Conservation (phyloP, 2,113 vertebrate species). For the Cyprinodon variegatus region DNA sequence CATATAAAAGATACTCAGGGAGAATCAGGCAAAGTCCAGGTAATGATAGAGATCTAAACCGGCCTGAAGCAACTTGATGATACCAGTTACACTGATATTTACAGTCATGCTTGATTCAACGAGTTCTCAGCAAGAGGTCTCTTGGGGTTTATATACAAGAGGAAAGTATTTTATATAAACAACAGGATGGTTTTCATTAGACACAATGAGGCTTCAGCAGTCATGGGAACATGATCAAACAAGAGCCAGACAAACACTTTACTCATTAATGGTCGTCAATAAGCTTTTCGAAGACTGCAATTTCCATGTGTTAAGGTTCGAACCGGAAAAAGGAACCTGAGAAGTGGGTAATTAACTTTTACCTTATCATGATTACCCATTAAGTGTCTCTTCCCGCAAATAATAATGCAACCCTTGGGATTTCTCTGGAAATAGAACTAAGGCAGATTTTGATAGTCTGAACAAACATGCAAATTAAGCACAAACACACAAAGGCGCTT, state of each 20-base stretch:
- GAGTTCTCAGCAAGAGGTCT: conserved; percentile 9
- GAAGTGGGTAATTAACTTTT: not conserved
- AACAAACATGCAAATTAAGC: not conserved
- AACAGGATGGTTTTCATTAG: conserved; percentile 11
- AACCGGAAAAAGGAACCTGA: not conserved
- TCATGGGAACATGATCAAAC: conserved; percentile 30
- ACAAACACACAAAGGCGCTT: not conserved
- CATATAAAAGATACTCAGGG: not conserved
- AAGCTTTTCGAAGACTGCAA: not conserved
- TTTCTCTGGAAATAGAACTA: not conserved
- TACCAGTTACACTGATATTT: not conserved
- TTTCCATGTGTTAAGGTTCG: not conserved
- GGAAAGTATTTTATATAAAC: not conserved
- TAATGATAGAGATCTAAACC: not conserved
- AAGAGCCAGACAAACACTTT: conserved; percentile 2
- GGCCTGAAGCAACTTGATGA: not conserved
- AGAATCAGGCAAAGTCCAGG: not conserved
- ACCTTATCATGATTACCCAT: not conserved
- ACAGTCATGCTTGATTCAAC: conserved; percentile 8
- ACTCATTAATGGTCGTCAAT: not conserved
- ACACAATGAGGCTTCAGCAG: not conserved
- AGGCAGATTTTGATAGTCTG: not conserved
- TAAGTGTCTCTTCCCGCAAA: not conserved
- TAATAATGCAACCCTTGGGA: not conserved
- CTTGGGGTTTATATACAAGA: not conserved